Base-by-base conservation (phyloP, 2,888 invertebrate species). In the Lasioglossum morio region DNA sequence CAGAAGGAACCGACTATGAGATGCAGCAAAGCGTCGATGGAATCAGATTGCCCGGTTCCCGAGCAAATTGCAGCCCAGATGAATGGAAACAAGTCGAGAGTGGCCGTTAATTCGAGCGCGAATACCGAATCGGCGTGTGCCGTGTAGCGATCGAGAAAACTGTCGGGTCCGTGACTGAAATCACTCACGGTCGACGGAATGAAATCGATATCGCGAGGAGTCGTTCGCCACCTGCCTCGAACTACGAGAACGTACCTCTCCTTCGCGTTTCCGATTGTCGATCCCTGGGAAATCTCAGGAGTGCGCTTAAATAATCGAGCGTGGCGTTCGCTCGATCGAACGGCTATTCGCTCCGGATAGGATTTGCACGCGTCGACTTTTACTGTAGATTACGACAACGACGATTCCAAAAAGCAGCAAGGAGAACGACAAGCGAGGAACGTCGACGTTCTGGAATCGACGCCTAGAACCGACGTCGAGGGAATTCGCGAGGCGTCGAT, bases 291-390 rank as follows among this genome's bases (percentile, higher is more conserved):
- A 81, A 79, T 75, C 84, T 78, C 86, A 69, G 75, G 81, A 77
- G 73, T 37, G 27, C 75, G 81, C 85, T 85, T 87, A 90, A 91
- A 90, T 91, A 90, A 89, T 90, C 81, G 84, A 87, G 75, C 79
- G 60, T 34, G 80, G 81, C 79, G 88, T 78, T 82, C 76, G 78
- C 84, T 79, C 78, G 84, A 82, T 72, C 82, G 66, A 66, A 19
- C 34, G 30, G 66, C 66, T 16, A 66, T 34, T 66, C 66, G 66
- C 30, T 66, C 19, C 85, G 88, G 87, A 90, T 88, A 85, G 72
- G 76, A 81, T 81, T 72, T 75, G 69, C 75, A 81, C 77, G 70
- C 72, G 77, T 77, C 73, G 63, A 77, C 77, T 82, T 82, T 82
- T 63, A 48, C 48, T 19, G 19, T 60, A 40, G 73, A 60, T 73